A percentile compares a stretch with the other conserved stretches of the same genome.
Evolutionary conservation across 2,113 vertebrate genomes (phyloP).

Genomic region (Sakesphorus luctuosus): DNA sequence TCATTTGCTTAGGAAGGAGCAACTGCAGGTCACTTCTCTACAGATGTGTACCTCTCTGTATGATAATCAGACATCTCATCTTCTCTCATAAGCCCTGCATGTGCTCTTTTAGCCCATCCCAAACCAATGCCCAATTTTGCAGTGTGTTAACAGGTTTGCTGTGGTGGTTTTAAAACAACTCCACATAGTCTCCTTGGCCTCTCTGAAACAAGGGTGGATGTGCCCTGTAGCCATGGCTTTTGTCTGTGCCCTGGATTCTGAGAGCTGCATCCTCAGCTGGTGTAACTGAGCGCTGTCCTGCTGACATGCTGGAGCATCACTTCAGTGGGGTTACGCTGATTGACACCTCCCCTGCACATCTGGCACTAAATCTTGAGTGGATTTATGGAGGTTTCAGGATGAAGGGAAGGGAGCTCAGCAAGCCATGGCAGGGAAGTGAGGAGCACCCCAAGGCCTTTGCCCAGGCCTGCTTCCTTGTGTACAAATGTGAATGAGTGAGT

Average conservation of each 20-base stretch:
- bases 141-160: neutral
- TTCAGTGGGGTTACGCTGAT: neutral
- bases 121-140: neutral
- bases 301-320: neutral
- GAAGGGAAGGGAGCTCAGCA: neutral
- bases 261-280: neutral
- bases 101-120: conserved; percentile 3
- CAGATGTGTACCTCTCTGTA: neutral
- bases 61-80: neutral
- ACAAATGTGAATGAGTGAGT: conserved; percentile 81
- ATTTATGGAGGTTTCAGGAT: neutral
- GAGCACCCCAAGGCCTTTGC: conserved; percentile 24
- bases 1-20: conserved; percentile 6
- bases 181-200: neutral
- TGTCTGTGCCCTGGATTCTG: neutral
- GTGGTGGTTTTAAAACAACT: neutral
- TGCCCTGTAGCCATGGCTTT: neutral
- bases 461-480: conserved; percentile 75
- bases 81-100: conserved; percentile 21
- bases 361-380: neutral
- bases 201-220: neutral
- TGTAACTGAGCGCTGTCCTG: neutral
- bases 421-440: neutral
- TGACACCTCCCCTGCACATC: neutral
- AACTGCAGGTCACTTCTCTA: conserved; percentile 7